A percentile compares a stretch with the other conserved stretches of the same genome.
Evolutionary conservation across 2,797 vertebrate genomes (phyloP).

Genomic region (Xiphorhynchus erythropygius): DNA sequence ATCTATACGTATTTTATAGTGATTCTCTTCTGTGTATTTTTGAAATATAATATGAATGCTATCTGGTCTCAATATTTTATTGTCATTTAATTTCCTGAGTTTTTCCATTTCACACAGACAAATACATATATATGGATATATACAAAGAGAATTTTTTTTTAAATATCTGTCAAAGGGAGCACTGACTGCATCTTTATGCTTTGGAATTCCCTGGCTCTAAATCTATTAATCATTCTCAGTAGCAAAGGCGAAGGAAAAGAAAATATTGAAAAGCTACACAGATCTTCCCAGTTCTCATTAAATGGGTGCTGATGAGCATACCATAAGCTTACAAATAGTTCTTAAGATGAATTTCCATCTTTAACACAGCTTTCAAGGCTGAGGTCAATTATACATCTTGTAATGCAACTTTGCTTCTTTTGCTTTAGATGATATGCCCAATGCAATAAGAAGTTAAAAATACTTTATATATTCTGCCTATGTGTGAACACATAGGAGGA

Average conservation of each 20-base stretch:
- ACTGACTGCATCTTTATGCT: neutral
- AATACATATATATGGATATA: neutral
- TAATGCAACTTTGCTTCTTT: neutral
- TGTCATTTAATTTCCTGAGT: constrained; percentile 55
- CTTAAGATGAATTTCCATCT: neutral
- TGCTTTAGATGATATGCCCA: neutral
- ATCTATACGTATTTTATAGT: constrained; percentile 7
- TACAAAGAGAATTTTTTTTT: neutral
- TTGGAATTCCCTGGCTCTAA: neutral
- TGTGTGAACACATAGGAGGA: neutral
- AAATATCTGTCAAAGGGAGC: neutral
- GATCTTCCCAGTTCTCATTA: neutral
- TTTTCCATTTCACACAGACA: neutral
- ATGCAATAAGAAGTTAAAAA: neutral
- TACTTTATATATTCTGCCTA: neutral
- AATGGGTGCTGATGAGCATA: neutral
- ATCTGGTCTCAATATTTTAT: constrained; percentile 33
- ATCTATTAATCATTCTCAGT: neutral
- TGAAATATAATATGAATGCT: constrained; percentile 16
- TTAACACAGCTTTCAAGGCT: neutral
- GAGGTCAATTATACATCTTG: neutral
- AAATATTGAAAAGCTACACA: neutral
- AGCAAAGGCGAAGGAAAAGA: neutral
- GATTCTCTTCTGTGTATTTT: neutral
- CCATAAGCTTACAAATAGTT: neutral